Evolutionary conservation across 2,888 invertebrate species (phyloP).

Genomic region (Troglohyphantes excavatus): DNA sequence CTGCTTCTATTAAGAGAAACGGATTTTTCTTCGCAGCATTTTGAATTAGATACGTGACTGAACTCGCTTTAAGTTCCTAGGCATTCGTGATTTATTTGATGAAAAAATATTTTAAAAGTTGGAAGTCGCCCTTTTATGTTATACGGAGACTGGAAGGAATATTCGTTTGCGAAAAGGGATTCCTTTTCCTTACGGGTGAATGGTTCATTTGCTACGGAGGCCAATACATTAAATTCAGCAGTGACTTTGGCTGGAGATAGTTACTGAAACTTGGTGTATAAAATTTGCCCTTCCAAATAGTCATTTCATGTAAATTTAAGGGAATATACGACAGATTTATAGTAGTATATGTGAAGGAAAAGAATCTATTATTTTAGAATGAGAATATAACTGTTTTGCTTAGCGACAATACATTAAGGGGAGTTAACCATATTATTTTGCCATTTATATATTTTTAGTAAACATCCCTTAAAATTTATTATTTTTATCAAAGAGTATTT

Average conservation of each 20-base stretch:
- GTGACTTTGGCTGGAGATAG: conserved; percentile 12
- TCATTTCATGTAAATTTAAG: conserved; percentile 6
- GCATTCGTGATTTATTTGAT: conserved; percentile 5
- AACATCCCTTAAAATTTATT: too few species aligned
- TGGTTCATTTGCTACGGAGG: conserved; percentile 29
- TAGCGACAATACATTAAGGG: too few species aligned
- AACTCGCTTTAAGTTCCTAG: background rate
- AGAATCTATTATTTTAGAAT: too few species aligned
- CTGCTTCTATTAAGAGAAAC: conserved; percentile 1
- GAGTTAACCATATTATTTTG: too few species aligned
- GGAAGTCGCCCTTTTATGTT: background rate
- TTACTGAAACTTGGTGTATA: conserved; percentile 22
- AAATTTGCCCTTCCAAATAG: conserved; percentile 47
- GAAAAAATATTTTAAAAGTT: conserved; percentile 3
- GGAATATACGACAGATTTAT: background rate
- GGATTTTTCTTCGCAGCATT: conserved; percentile 4
- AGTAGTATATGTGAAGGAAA: background rate
- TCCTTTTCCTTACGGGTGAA: conserved; percentile 34
- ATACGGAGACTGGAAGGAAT: background rate
- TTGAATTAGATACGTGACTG: conserved; percentile 6
- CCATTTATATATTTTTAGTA: too few species aligned
- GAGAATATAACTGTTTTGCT: too few species aligned
- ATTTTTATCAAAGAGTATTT: too few species aligned
- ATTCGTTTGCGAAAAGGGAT: background rate
- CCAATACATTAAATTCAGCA: conserved; percentile 55